phyloP scores from a whole-genome alignment of 2,888 invertebrate genomes.

The Petrophora chlorosata region DNA sequence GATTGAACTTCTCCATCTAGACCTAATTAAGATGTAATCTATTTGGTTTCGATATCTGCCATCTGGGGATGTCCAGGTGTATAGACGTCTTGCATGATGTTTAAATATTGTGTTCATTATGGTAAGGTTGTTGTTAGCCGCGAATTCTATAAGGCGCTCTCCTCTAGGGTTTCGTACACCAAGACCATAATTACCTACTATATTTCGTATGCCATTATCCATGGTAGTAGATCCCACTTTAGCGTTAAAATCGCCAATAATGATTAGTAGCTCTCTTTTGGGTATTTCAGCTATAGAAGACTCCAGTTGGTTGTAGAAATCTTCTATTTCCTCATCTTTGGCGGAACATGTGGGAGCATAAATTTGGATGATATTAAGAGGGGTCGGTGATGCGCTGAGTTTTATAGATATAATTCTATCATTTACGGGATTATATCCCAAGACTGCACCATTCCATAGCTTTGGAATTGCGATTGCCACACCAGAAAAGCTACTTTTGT shows the following conservation, averaged over 20 bases:
- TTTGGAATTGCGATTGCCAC: background rate
- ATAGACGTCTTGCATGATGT: too few relatives aligned
- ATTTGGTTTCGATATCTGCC: too few relatives aligned
- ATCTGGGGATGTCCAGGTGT: too few relatives aligned
- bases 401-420: constrained; percentile 15
- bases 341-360: constrained; percentile 25
- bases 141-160: constrained; percentile 21
- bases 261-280: constrained; percentile 13
- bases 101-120: too few relatives aligned
- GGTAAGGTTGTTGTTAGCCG: too few relatives aligned
- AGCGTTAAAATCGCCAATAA: constrained; percentile 25
- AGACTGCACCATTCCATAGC: background rate
- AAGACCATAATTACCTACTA: constrained; percentile 23
- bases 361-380: constrained; percentile 26
- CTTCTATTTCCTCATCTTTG: constrained; percentile 17
- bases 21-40: too few relatives aligned
- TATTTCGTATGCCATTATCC: constrained; percentile 1
- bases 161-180: constrained; percentile 30
- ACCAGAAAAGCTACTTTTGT: constrained; percentile 1
- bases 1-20: too few relatives aligned
- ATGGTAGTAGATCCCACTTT: constrained; percentile 22
- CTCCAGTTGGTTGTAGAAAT: constrained; percentile 13
- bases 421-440: background rate
- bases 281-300: constrained; percentile 8
- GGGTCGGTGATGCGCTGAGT: constrained; percentile 10